Conservation (phyloP, 2,113 vertebrate species). For the Budorcas taxicolor region DNA sequence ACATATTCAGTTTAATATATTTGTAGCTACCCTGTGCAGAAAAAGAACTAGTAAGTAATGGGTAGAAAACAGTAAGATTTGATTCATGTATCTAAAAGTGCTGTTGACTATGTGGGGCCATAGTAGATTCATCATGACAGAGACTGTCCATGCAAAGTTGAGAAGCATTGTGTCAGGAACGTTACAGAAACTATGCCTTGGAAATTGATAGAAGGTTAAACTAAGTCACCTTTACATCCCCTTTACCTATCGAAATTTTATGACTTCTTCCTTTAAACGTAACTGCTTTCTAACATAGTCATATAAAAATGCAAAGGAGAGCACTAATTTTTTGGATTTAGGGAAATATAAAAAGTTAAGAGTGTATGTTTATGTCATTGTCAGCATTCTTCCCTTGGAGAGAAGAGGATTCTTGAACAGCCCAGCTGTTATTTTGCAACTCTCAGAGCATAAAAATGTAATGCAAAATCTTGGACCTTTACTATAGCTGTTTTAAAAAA, state of each 20-base stretch:
- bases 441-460: conserved; percentile 71
- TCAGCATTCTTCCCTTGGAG: conserved; percentile 60
- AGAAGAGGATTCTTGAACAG: conserved; percentile 66
- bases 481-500: conserved; percentile 26
- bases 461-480: conserved; percentile 58
- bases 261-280: conserved; percentile 50
- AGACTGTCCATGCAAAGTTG: neutral
- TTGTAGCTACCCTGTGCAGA: neutral
- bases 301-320: conserved; percentile 71
- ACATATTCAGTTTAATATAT: neutral
- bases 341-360: conserved; percentile 69
- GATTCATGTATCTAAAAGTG: neutral
- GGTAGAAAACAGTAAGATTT: neutral
- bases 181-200: neutral
- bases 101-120: neutral
- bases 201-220: conserved; percentile 53
- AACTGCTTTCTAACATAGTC: conserved; percentile 49
- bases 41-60: neutral
- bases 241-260: conserved; percentile 55
- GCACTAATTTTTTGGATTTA: conserved; percentile 73
- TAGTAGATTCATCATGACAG: neutral
- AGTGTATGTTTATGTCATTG: conserved; percentile 68
- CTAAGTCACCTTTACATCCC: conserved; percentile 43
- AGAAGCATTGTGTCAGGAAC: neutral
- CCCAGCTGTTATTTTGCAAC: conserved; percentile 73